These are phyloP conservation scores for Sebastes variabilis DNA, from an alignment of 2,797 vertebrate genomes.

Conservation along the genomic window DNA sequence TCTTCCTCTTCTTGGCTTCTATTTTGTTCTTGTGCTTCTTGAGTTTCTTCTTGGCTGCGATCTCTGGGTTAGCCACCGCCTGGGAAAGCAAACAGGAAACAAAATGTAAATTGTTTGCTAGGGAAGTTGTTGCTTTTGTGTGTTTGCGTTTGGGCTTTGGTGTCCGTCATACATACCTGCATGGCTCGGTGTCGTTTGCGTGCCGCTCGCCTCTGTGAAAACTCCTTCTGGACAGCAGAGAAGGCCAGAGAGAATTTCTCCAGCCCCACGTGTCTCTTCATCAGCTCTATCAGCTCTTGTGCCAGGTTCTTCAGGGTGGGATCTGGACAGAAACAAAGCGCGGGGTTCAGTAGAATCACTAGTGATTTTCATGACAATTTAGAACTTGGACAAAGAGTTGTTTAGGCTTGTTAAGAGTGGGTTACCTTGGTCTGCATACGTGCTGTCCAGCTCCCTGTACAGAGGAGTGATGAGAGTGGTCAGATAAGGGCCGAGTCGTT, in stretches of 20 bases:
- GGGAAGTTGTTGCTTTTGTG: rapidly evolving
- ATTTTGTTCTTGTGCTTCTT: conserved; percentile 96
- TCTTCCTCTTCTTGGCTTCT: conserved; percentile 95
- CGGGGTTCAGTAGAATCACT: background rate
- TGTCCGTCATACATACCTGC: conserved; percentile 87
- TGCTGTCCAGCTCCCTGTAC: conserved; percentile 96
- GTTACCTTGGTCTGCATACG: conserved; percentile 94
- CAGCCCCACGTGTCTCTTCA: conserved; percentile 92
- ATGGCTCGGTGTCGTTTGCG: conserved; percentile 91
- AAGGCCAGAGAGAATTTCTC: conserved; percentile 92
- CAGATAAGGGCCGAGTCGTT: conserved; percentile 88
- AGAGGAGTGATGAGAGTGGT: conserved; percentile 89
- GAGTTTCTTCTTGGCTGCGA: conserved; percentile 95
- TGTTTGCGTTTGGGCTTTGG: rapidly evolving
- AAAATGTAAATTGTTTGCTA: background rate
- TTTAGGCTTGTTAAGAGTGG: rapidly evolving
- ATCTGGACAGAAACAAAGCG: conserved; percentile 76
- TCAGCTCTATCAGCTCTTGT: conserved; percentile 95
- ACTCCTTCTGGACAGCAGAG: conserved; percentile 92
- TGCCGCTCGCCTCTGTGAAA: conserved; percentile 84
- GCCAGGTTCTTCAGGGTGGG: conserved; percentile 94
- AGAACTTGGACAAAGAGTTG: background rate
- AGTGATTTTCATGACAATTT: background rate
- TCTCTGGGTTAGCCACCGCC: conserved; percentile 93
- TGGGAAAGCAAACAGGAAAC: conserved; percentile 46